A percentile compares a stretch with the other conserved stretches of the same genome.
These are phyloP conservation scores for Pseudococcus viburni DNA, from an alignment of 2,888 invertebrate genomes.

Conservation along the genomic window DNA sequence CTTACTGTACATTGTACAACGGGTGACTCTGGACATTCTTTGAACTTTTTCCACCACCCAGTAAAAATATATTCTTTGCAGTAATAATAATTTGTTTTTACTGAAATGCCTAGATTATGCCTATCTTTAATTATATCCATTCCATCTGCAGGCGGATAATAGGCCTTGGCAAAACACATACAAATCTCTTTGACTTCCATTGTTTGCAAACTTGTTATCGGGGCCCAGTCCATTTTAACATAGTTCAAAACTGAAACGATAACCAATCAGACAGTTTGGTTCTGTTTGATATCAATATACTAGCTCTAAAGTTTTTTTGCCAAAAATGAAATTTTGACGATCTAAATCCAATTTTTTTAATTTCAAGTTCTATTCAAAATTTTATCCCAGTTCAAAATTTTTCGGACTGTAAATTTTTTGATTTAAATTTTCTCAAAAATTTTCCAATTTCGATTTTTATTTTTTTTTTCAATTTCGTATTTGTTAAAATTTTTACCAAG, in stretches of 20 bases:
- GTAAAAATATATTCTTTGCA: neutral
- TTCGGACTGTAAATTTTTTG: too few relatives aligned
- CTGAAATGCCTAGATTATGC: neutral
- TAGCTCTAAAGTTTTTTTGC: too few relatives aligned
- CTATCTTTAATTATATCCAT: too few relatives aligned
- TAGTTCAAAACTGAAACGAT: neutral
- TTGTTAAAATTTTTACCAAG: too few relatives aligned
- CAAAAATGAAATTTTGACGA: too few relatives aligned
- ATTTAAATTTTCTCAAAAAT: too few relatives aligned
- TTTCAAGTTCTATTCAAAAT: too few relatives aligned
- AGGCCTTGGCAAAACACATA: neutral
- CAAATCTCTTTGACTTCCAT: neutral
- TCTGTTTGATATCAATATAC: too few relatives aligned
- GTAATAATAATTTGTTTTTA: neutral
- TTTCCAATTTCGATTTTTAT: too few relatives aligned
- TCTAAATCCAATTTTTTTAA: too few relatives aligned
- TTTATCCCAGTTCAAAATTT: too few relatives aligned
- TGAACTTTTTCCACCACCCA: neutral
- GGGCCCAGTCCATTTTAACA: neutral
- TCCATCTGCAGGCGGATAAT: neutral
- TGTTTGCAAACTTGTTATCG: neutral
- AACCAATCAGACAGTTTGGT: neutral
- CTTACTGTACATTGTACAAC: neutral
- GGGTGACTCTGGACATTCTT: neutral
- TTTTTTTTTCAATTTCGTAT: too few relatives aligned